Evolutionary conservation across 2,888 invertebrate genomes (phyloP).

Genomic region (Mactromeris polynyma): DNA sequence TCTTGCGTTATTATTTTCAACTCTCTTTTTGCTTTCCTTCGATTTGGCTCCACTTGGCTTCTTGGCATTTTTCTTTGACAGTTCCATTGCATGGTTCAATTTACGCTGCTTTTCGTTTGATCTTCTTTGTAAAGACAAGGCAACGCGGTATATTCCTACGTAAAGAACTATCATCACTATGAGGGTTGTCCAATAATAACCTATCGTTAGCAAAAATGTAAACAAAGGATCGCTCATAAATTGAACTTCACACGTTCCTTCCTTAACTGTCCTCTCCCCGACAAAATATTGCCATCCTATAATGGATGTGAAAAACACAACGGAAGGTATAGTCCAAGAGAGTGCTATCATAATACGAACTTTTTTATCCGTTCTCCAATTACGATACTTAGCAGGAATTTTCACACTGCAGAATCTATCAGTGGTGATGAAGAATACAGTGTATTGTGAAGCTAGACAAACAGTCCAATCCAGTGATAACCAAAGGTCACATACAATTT

Average conservation of each 20-base stretch:
- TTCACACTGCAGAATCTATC: slow-evolving; percentile 99
- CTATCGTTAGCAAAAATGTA: slow-evolving; percentile 98
- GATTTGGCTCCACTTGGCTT: slow-evolving; percentile 58
- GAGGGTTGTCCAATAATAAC: slow-evolving; percentile 99
- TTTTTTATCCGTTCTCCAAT: slow-evolving; percentile 97
- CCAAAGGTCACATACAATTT: slow-evolving; percentile 98
- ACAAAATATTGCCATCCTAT: slow-evolving; percentile 99
- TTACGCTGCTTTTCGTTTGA: slow-evolving; percentile 98
- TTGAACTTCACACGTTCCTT: slow-evolving; percentile 97
- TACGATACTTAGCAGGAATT: slow-evolving; percentile 98
- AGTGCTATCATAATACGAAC: slow-evolving; percentile 98
- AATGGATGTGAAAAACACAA: slow-evolving; percentile 98
- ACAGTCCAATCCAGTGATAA: slow-evolving; percentile 99
- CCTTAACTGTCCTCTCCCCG: slow-evolving; percentile 94
- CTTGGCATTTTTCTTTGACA: slow-evolving; percentile 84
- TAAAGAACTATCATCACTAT: slow-evolving; percentile 98
- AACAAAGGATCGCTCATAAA: slow-evolving; percentile 99
- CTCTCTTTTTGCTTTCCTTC: slow-evolving; percentile 65
- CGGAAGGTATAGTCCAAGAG: slow-evolving; percentile 98
- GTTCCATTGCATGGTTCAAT: slow-evolving; percentile 84
- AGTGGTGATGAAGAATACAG: slow-evolving; percentile 98
- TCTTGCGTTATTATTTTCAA: slow-evolving; percentile 73
- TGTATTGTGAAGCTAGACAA: slow-evolving; percentile 99
- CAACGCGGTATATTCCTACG: slow-evolving; percentile 98
- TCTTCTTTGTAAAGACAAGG: slow-evolving; percentile 98